These are phyloP conservation scores for Cirrhinus mrigala DNA, from an alignment of 2,797 vertebrate genomes.

Conservation along the genomic window DNA sequence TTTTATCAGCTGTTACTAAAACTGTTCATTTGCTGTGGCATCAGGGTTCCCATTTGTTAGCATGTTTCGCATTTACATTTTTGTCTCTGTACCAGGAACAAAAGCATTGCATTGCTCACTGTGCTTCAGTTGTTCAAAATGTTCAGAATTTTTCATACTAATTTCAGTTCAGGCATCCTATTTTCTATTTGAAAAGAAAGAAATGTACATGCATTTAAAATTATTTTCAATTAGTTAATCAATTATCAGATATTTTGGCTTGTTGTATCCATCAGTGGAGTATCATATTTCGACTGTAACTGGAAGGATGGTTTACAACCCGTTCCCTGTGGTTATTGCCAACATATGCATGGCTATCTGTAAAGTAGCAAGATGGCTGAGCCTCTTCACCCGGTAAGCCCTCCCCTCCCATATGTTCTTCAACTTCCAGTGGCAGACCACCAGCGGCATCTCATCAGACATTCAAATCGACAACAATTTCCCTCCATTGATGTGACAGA, in stretches of 20 bases:
- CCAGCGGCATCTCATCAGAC: constrained; percentile 71
- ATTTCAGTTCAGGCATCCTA: neutral
- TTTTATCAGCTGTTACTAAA: constrained; percentile 51
- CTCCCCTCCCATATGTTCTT: constrained; percentile 66
- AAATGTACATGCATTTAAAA: neutral
- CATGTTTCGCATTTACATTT: constrained; percentile 64
- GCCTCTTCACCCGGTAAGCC: constrained; percentile 45
- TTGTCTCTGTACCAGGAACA: constrained; percentile 55
- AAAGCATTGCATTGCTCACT: constrained; percentile 38
- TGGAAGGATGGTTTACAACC: neutral
- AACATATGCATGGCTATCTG: constrained; percentile 19
- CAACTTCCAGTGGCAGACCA: constrained; percentile 71
- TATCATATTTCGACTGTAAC: neutral
- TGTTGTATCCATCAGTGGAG: neutral
- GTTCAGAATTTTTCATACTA: constrained; percentile 8
- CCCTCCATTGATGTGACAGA: constrained; percentile 39
- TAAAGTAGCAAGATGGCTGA: constrained; percentile 45
- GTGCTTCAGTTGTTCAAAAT: constrained; percentile 49
- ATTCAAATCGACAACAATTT: constrained; percentile 70
- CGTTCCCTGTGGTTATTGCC: constrained; percentile 41
- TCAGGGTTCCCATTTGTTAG: constrained; percentile 57
- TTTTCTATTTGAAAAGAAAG: neutral
- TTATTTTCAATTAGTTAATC: neutral
- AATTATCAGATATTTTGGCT: constrained; percentile 9
- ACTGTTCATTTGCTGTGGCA: constrained; percentile 57